These are phyloP conservation scores for Alectura lathami DNA, from an alignment of 2,113 vertebrate species.

Conservation along the genomic window DNA sequence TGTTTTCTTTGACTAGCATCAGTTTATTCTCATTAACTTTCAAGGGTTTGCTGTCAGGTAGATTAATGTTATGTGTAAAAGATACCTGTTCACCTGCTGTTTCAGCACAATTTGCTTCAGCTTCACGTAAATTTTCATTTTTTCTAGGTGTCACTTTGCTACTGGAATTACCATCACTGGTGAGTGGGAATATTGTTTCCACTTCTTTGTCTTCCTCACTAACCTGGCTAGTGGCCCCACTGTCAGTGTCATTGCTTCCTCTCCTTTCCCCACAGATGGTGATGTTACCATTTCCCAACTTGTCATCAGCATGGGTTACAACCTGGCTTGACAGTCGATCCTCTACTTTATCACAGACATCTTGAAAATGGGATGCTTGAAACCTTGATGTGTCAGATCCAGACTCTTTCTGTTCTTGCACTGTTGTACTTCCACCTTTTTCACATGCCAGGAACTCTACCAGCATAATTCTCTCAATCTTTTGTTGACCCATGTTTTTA, in stretches of 20 bases:
- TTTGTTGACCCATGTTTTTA: slow-evolving; percentile 47
- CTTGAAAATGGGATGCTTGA: slow-evolving; percentile 10
- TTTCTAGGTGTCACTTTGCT: background rate
- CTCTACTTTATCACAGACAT: background rate
- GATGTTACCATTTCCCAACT: background rate
- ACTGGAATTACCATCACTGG: background rate
- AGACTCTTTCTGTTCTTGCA: slow-evolving; percentile 22
- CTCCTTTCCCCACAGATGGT: background rate
- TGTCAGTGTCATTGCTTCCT: background rate
- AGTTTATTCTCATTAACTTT: slow-evolving; percentile 25
- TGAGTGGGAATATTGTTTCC: background rate
- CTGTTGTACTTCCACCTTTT: background rate
- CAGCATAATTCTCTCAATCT: slow-evolving; percentile 42
- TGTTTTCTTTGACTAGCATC: background rate
- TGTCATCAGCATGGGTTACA: background rate
- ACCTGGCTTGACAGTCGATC: background rate
- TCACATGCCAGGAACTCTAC: slow-evolving; percentile 23
- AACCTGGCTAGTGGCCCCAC: background rate
- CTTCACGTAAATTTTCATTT: background rate
- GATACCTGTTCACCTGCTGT: background rate
- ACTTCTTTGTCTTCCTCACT: background rate
- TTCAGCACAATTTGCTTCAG: background rate
- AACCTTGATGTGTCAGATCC: background rate
- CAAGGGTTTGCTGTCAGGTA: background rate
- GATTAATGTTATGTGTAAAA: background rate